Base-by-base conservation (phyloP, 2,888 invertebrate genomes). In the Drosophila meridiana region DNA sequence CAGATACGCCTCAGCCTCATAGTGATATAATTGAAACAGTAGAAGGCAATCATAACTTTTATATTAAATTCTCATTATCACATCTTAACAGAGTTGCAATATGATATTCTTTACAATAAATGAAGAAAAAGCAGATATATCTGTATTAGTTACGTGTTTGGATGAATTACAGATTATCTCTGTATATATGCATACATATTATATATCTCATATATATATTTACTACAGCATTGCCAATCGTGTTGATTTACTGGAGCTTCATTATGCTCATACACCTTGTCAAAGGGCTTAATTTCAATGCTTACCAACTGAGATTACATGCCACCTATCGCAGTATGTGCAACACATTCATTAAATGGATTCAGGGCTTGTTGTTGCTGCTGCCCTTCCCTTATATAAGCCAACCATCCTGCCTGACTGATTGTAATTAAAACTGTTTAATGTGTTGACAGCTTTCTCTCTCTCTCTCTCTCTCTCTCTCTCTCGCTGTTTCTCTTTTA, bases 401-500 rank as follows among this genome's bases (percentile, higher is more conserved):
- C 20, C 48, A 38, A 14, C n/a, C 28, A 14, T 34, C 34, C 6
- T n/a, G 6, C 56, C n/a, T 58, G 61, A 53, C 60, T 50, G 72
- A 72, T 67, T 79, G 85, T 84, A 82, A 82, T 82, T 82, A 84
- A 82, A 84, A 70, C 69, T 78, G 85, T 62, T 84, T 79, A 82
- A 84, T 78, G 74, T 68, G 68, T 72, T 72, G 69, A 61, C 79
- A 75, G 53, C 53, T 52, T 47, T 1, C 9, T n/a, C 28, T 2
- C 26, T 20, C 36, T 26, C 26, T 3, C 53, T 36, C 26, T 4
- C 36, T 6, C 36, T 2, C 32, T 48, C 30, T 14, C 14, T 11
- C 36, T 4, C 38, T 13, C 50, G 34, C n/a, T 4, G 9, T 34
- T n/a, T n/a, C 1, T 36, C 11, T 11, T 40, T n/a, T n/a, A 26